Conservation (phyloP, 2,888 invertebrate species). For the Spisula solida region DNA sequence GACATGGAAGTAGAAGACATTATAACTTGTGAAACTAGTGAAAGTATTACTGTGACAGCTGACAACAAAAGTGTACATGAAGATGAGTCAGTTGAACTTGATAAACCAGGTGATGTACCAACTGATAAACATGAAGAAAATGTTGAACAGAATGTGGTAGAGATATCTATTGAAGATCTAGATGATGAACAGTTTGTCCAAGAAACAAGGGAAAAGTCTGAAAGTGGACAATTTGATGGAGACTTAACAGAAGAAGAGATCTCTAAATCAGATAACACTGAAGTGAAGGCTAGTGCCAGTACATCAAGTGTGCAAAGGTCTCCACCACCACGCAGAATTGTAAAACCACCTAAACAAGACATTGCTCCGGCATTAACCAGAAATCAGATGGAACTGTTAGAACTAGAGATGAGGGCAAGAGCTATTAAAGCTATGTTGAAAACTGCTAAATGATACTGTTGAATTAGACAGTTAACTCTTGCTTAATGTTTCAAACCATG, state of each 20-base stretch:
- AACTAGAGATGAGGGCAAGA: constrained; percentile 90
- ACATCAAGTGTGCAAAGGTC: background rate
- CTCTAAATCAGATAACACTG: constrained; percentile 25
- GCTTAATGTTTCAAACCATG: background rate
- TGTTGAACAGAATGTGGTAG: background rate
- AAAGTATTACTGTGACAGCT: background rate
- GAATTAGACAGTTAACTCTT: background rate
- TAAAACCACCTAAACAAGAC: constrained; percentile 49
- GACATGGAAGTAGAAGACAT: background rate
- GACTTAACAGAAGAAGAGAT: constrained; percentile 9
- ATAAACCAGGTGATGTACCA: background rate
- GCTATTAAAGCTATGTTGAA: constrained; percentile 89
- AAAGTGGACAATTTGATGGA: background rate
- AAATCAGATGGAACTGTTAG: constrained; percentile 89
- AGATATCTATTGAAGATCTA: background rate
- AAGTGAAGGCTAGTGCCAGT: background rate
- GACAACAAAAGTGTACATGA: background rate
- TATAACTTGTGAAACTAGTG: background rate
- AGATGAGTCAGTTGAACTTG: background rate
- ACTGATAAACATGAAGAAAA: background rate
- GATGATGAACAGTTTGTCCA: constrained; percentile 6
- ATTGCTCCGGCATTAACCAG: constrained; percentile 75
- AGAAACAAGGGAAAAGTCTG: background rate
- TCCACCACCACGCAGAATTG: constrained; percentile 48
- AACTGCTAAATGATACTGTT: constrained; percentile 46